These are phyloP conservation scores for Ornithoptera alexandrae DNA, from an alignment of 2,888 invertebrate genomes.

Conservation along the genomic window DNA sequence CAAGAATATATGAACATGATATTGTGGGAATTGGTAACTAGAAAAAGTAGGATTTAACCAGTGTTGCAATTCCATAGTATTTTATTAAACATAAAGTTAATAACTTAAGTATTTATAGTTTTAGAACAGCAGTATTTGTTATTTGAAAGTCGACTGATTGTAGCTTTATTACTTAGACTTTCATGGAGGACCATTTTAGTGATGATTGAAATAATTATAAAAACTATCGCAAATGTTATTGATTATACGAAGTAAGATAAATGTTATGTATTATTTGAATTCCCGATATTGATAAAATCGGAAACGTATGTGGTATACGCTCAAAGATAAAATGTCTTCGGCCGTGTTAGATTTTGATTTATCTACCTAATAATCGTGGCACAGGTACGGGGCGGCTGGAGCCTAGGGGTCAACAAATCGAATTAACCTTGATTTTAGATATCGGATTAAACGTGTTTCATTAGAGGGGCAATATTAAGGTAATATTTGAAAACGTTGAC, in stretches of 20 bases:
- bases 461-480: conserved; percentile 17
- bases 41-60: background rate
- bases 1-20: too few relatives aligned
- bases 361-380: conserved; percentile 26
- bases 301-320: background rate
- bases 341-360: conserved; percentile 25
- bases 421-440: conserved; percentile 27
- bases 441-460: conserved; percentile 27
- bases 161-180: too few relatives aligned
- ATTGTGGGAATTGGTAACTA: too few relatives aligned
- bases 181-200: too few relatives aligned
- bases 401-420: conserved; percentile 24
- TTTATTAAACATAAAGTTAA: background rate
- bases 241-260: too few relatives aligned
- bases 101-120: background rate
- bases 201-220: too few relatives aligned
- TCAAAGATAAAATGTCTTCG: conserved; percentile 20
- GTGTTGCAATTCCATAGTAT: background rate
- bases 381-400: conserved; percentile 26
- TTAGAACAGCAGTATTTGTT: too few relatives aligned
- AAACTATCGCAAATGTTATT: too few relatives aligned
- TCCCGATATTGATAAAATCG: background rate
- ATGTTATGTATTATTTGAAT: background rate
- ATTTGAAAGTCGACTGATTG: too few relatives aligned
- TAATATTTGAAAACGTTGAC: conserved; percentile 10